phyloP scores from a whole-genome alignment of 2,797 vertebrate genomes.

The Antennarius maculatus region DNA sequence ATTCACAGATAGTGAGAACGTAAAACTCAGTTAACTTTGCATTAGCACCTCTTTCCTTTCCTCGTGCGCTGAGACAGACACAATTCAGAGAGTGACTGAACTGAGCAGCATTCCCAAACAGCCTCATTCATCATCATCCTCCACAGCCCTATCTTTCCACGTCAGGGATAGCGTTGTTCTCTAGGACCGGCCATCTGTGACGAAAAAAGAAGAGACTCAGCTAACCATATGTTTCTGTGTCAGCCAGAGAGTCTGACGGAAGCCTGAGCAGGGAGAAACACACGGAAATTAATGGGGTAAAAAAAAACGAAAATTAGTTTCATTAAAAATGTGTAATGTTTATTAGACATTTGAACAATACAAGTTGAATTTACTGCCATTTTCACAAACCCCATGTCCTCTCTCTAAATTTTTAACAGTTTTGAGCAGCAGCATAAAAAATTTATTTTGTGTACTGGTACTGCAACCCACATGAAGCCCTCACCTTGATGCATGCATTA shows the following conservation, averaged over 20 bases:
- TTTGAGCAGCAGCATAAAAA: neutral
- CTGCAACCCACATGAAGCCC: neutral
- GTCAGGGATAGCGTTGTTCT: constrained; percentile 65
- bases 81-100: constrained; percentile 47
- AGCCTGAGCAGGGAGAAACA: constrained; percentile 17
- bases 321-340: constrained; percentile 2
- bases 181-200: constrained; percentile 58
- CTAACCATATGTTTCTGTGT: constrained; percentile 48
- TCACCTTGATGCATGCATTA: neutral
- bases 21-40: constrained; percentile 60
- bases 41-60: constrained; percentile 46
- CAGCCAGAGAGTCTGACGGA: constrained; percentile 42
- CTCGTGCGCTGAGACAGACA: constrained; percentile 43
- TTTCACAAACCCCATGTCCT: neutral
- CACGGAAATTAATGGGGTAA: neutral
- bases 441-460: neutral
- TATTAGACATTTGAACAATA: neutral
- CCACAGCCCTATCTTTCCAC: constrained; percentile 58
- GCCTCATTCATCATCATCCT: constrained; percentile 78
- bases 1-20: constrained; percentile 43
- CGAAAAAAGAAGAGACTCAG: constrained; percentile 24
- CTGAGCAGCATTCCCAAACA: constrained; percentile 64
- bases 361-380: too few species aligned
- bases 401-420: neutral
- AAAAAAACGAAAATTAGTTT: neutral